A percentile compares a stretch with the other conserved stretches of the same genome.
Conservation (phyloP, 2,888 invertebrate species). For the Escarpia spicata region DNA sequence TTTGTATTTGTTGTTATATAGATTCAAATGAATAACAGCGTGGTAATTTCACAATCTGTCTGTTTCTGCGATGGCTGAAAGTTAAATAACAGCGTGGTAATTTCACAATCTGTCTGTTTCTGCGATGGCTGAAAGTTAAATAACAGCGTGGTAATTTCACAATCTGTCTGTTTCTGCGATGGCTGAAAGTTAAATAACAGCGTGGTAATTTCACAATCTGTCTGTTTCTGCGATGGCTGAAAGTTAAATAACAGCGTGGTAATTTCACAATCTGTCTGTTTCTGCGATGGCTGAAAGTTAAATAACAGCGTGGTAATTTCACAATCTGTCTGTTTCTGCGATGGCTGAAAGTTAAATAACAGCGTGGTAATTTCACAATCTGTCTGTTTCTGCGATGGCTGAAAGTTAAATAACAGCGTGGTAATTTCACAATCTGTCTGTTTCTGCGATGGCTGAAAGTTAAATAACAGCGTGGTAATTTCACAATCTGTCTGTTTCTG, state of each 20-base stretch:
- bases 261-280: not conserved
- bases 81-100: too few species aligned
- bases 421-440: not conserved
- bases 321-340: not conserved
- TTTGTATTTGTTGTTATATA: too few species aligned
- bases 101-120: too few species aligned
- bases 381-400: too few species aligned
- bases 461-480: not conserved
- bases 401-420: not conserved
- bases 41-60: not conserved
- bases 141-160: too few species aligned
- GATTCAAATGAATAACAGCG: not conserved
- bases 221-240: too few species aligned
- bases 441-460: not conserved
- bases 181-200: too few species aligned
- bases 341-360: not conserved
- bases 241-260: too few species aligned
- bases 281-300: constrained; percentile 45
- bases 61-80: constrained; percentile 35
- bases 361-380: not conserved
- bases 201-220: too few species aligned
- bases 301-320: constrained; percentile 40
- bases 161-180: too few species aligned
- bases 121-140: too few species aligned
- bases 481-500: not conserved